These are phyloP conservation scores for Sipunculus nudus DNA, from an alignment of 2,888 invertebrate species.

Conservation along the genomic window DNA sequence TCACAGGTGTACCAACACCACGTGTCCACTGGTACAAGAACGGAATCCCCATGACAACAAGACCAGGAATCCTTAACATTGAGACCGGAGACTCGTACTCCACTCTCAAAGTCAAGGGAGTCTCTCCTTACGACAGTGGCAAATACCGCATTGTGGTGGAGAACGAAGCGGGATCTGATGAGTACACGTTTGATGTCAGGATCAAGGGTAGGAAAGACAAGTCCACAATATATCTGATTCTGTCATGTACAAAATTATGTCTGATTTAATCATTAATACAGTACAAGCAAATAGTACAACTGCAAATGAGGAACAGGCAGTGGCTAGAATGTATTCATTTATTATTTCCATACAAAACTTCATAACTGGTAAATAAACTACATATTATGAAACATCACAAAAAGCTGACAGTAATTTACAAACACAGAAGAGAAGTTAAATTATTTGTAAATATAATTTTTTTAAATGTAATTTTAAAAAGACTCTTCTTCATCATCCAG, in stretches of 20 bases:
- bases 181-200: constrained; percentile 37
- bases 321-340: too few relatives aligned
- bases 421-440: too few relatives aligned
- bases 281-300: too few relatives aligned
- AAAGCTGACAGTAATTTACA: too few relatives aligned
- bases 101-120: constrained; percentile 35
- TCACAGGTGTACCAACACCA: constrained; percentile 65
- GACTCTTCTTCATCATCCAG: too few relatives aligned
- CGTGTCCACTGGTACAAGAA: constrained; percentile 62
- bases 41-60: constrained; percentile 26
- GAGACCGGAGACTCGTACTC: constrained; percentile 39
- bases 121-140: constrained; percentile 39
- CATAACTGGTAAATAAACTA: too few relatives aligned
- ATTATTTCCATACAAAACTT: too few relatives aligned
- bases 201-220: constrained; percentile 37
- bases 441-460: too few relatives aligned
- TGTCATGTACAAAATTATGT: background rate
- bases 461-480: too few relatives aligned
- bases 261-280: too few relatives aligned
- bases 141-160: constrained; percentile 42
- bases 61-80: constrained; percentile 34
- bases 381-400: too few relatives aligned
- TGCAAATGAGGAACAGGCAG: too few relatives aligned
- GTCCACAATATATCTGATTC: background rate
- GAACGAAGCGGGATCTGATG: constrained; percentile 41